Conservation (phyloP, 53 echinoderm and acorn worm genomes). For the Luidia sarsii region DNA sequence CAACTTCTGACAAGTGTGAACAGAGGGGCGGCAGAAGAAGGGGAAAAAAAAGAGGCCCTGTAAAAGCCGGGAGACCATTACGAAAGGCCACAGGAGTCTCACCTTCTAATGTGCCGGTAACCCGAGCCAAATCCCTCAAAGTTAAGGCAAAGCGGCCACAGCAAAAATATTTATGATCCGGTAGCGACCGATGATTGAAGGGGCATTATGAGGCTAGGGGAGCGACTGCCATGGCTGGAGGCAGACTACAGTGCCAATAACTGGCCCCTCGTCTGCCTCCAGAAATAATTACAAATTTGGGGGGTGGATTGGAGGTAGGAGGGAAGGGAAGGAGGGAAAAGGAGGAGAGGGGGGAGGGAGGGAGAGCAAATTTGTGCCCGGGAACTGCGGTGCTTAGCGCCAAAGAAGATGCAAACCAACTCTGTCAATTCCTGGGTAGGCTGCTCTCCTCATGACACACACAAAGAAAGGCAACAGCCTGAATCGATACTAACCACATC, state of each 20-base stretch:
- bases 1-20: constrained; percentile 8
- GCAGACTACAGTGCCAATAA: background rate
- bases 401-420: no score
- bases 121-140: constrained; percentile 57
- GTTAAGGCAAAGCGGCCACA: constrained; percentile 57
- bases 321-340: no score
- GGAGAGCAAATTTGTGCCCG: no score
- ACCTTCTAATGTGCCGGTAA: constrained; percentile 56
- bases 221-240: constrained; percentile 39
- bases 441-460: no score
- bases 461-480: no score
- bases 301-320: no score
- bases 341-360: no score
- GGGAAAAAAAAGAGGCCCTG: no score
- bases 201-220: constrained; percentile 42
- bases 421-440: no score
- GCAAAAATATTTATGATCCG: constrained; percentile 63
- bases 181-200: constrained; percentile 47
- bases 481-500: no score
- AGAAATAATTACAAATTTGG: constrained; percentile 35
- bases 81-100: constrained; percentile 29
- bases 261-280: constrained; percentile 8
- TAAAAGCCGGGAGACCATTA: constrained; percentile 36
- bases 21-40: background rate
- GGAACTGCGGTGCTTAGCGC: no score